Conservation (phyloP, 2,113 vertebrate species). For the Morone chrysops region DNA sequence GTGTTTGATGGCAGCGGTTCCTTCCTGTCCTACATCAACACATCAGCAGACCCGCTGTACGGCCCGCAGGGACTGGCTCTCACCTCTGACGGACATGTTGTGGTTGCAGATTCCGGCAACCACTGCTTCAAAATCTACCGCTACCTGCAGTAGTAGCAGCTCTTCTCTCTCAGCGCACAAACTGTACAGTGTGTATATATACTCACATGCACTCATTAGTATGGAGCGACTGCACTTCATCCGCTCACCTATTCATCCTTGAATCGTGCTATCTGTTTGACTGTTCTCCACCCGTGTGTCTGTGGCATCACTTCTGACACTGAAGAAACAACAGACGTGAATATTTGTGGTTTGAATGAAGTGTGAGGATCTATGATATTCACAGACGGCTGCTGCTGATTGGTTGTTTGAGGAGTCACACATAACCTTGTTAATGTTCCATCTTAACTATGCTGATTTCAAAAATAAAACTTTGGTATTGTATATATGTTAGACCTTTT, state of each 20-base stretch:
- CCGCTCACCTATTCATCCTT: conserved; percentile 29
- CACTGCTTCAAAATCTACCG: conserved; percentile 99
- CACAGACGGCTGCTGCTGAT: conserved; percentile 28
- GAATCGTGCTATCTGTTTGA: conserved; percentile 57
- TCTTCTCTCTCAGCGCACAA: conserved; percentile 25
- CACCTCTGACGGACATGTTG: conserved; percentile 95
- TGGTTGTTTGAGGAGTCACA: conserved; percentile 41
- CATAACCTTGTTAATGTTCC: conserved; percentile 47
- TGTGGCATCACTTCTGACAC: conserved; percentile 13
- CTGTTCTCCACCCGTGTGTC: conserved; percentile 11
- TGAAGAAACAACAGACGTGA: conserved; percentile 1
- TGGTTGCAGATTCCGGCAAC: conserved; percentile 98
- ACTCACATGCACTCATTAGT: not conserved
- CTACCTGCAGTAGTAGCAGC: conserved; percentile 93
- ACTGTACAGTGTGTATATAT: conserved; percentile 15
- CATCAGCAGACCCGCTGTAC: conserved; percentile 96
- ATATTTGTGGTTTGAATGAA: conserved; percentile 27
- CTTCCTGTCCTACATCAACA: conserved; percentile 98
- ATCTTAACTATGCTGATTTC: conserved; percentile 34
- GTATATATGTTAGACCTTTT: conserved; percentile 30
- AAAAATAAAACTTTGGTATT: conserved; percentile 35
- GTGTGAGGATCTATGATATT: conserved; percentile 16
- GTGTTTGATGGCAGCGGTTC: conserved; percentile 98
- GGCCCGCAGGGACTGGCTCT: conserved; percentile 97
- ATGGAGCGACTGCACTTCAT: conserved; percentile 18